Evolutionary conservation across 2,797 vertebrate genomes (phyloP), one percentile per base, ranked within the genome.

Genomic region (Galagoides demidoff): DNA sequence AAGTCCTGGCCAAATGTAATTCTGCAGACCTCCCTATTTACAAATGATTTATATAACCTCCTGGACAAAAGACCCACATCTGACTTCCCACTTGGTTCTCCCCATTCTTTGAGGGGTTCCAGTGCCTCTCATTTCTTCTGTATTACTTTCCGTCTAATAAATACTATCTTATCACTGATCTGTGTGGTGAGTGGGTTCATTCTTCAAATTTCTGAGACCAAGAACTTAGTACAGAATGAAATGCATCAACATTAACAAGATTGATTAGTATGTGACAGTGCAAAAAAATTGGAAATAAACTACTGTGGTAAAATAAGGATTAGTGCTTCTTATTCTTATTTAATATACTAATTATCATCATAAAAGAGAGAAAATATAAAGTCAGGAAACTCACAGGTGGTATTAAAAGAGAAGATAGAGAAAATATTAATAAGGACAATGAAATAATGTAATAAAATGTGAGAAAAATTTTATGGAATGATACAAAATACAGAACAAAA

Each of bases 321-420:
- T 93, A 94, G 27, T 64, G n/a, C 3, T 68, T 6, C 20, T 92
- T 94, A 85, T 27, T 74, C 22, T 93, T 70, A 49, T 81, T 79
- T 90, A 92, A 82, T 39, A 83, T 73, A 7, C 12, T 85, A 90
- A 95, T 82, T 92, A 57, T 85, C 82, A 19, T 85, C 45, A 45
- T 34, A 89, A 73, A 63, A 78, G 16, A 92, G 31, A 85, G 9
- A 88, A 92, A 97, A 95, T 52, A 8, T 10, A 87, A 76, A 92
- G 68, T 83, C 39, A 93, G 57, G 19, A 78, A 90, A 39, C 37
- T 64, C 73, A 91, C 78, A 96, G 74, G 74, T 90, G 29, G 14
- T 59, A 7, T 17, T 93, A 66, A 90, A 71, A 66, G 27, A 9
- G 3, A 74, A 85, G 34, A 5, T 29, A 79, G 12, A 61, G 27